A percentile compares a stretch with the other conserved stretches of the same genome.
Evolutionary conservation across 2,113 vertebrate genomes (phyloP).

Genomic region (Hystrix cristata): DNA sequence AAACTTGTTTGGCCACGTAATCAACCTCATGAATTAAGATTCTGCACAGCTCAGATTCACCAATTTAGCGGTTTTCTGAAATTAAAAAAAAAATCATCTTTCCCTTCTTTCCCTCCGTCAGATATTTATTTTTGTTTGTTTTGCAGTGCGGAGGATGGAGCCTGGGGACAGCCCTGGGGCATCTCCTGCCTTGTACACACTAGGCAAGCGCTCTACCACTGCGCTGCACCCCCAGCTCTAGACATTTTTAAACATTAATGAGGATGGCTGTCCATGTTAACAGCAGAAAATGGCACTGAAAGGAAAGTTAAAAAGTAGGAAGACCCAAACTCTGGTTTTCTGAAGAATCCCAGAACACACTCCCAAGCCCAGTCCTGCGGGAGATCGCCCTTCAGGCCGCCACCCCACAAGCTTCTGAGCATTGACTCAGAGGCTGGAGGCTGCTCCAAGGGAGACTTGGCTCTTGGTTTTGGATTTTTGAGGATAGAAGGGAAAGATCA

Average conservation of each 20-base stretch:
- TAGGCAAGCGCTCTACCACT: accelerated
- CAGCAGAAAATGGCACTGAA: background rate
- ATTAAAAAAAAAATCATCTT: background rate
- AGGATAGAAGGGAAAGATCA: background rate
- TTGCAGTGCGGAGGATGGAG: accelerated
- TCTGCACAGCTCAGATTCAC: background rate
- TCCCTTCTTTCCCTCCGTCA: background rate
- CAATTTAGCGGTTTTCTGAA: background rate
- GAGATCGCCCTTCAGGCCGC: accelerated
- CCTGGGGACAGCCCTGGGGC: background rate
- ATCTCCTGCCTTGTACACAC: too few relatives aligned
- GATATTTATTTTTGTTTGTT: background rate
- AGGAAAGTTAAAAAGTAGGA: background rate
- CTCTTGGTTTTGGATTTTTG: background rate
- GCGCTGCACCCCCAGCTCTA: background rate
- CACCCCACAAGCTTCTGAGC: accelerated
- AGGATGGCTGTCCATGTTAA: accelerated
- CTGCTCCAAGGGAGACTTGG: background rate
- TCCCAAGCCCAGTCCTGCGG: accelerated
- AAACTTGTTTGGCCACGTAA: background rate
- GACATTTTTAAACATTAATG: background rate
- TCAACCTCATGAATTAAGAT: background rate
- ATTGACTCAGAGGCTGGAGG: background rate
- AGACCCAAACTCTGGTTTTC: background rate
- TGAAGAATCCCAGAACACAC: background rate